Evolutionary conservation across 2,797 vertebrate genomes (phyloP), one percentile per base, ranked within the genome.

Genomic region (Aphelocoma californica): DNA sequence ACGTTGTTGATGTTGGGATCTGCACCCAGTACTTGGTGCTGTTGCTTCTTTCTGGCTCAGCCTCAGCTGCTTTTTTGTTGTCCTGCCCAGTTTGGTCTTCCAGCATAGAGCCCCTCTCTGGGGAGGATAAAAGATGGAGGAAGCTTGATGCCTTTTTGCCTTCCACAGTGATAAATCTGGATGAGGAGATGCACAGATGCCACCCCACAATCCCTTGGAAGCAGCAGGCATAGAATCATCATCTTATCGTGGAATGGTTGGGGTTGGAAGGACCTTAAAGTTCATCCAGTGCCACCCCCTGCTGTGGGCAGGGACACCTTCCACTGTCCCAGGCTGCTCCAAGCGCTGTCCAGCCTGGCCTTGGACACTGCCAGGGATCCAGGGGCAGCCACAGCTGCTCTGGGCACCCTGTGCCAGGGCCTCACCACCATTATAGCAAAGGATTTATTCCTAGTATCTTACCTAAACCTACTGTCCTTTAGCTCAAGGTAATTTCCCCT

Each of bases 1-100:
- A 10, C 1, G 0, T 14, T 2, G 12, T 10, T 77, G 1, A 0
- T 3, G 3, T 3, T 44, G 56, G 57, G 45, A 42, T 74, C 57
- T 40, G 53, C 15, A 28, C 57, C 20, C 26, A 3, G 40, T 2
- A 25, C n/a, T 40, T 34, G 53, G 20, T 53, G 70, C 53, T 47
- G 19, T 3, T 80, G n/a, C 36, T 18, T 36, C 13, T 36, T 25
- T n/a, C 4, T 3, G 7, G 29, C 29, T 57, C 5, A 17, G 21
- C 34, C 42, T 72, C 0, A 1, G 3, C 14, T 60, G n/a, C 1
- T 7, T 32, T 32, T 34, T 36, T 10, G 6, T 47, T 44, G 56
- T 53, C 24, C 36, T 92, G 28, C 31, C 15, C 62, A 20, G 0
- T 56, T 56, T 75, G 40, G 12, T 75, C 16, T 48, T 60, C 42